These are phyloP conservation scores for Amniataba percoides DNA, from an alignment of 2,797 vertebrate species.

Conservation along the genomic window DNA sequence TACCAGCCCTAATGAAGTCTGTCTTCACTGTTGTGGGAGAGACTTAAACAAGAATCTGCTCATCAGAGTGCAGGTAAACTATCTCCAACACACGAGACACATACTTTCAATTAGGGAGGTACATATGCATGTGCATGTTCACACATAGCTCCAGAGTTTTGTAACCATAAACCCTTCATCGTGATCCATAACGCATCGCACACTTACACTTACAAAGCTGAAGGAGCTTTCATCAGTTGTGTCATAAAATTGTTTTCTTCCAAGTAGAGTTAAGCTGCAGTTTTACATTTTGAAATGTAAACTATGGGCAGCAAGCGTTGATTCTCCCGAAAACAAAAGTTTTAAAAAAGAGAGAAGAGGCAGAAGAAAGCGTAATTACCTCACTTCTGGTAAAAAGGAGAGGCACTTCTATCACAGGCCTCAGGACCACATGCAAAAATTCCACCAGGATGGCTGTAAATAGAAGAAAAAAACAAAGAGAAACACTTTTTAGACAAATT, in stretches of 20 bases:
- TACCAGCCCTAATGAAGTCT: conserved; percentile 53
- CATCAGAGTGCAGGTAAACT: conserved; percentile 52
- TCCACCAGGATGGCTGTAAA: conserved; percentile 89
- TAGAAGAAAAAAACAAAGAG: conserved; percentile 15
- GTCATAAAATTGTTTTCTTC: neutral
- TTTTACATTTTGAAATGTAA: neutral
- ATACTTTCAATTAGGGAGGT: conserved; percentile 36
- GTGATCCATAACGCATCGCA: conserved; percentile 2
- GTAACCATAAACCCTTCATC: neutral
- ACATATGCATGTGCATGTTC: neutral
- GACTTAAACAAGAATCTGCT: conserved; percentile 71
- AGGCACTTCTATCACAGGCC: conserved; percentile 88
- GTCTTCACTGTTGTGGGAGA: neutral
- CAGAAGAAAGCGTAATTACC: conserved; percentile 79
- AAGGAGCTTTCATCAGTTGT: neutral
- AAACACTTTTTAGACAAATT: neutral
- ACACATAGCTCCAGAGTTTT: conserved; percentile 16
- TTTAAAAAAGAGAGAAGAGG: neutral
- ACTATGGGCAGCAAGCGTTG: neutral
- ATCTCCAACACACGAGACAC: conserved; percentile 31
- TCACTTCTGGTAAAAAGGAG: conserved; percentile 93
- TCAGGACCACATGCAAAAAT: conserved; percentile 87
- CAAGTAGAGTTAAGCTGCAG: too few species aligned
- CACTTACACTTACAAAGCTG: neutral
- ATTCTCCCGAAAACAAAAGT: neutral